A percentile compares a stretch with the other conserved stretches of the same genome.
Evolutionary conservation across 2,888 invertebrate species (phyloP).

Genomic region (Thera britannica): DNA sequence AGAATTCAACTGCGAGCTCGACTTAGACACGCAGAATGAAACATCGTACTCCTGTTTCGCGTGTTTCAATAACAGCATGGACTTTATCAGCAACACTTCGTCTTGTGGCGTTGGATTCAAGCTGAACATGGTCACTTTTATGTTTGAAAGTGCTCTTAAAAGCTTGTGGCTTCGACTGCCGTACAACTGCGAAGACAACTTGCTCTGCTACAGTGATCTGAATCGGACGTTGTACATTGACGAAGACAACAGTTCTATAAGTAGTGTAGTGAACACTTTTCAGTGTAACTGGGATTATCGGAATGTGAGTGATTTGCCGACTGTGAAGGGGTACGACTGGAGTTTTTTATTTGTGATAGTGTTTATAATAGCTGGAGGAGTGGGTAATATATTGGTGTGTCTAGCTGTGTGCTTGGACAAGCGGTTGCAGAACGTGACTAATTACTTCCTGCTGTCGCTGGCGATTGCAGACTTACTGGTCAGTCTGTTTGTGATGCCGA

Average conservation of each 20-base stretch:
- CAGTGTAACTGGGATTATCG: conserved; percentile 70
- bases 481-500: conserved; percentile 97
- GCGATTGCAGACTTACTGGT: conserved; percentile 97
- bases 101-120: conserved; percentile 72
- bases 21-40: conserved; percentile 78
- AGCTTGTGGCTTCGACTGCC: conserved; percentile 74
- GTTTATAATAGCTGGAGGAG: conserved; percentile 94
- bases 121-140: conserved; percentile 67
- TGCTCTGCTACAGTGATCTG: conserved; percentile 65
- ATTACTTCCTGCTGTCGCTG: conserved; percentile 96
- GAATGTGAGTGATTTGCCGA: conserved; percentile 54
- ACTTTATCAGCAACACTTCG: conserved; percentile 63
- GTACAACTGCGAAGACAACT: conserved; percentile 63
- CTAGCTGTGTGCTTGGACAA: conserved; percentile 96
- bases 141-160: conserved; percentile 75
- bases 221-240: conserved; percentile 67
- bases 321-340: conserved; percentile 87
- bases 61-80: conserved; percentile 63
- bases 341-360: conserved; percentile 92
- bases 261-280: conserved; percentile 60
- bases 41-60: conserved; percentile 71
- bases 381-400: conserved; percentile 97
- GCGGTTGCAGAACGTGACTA: conserved; percentile 96
- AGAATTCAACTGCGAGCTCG: conserved; percentile 66
- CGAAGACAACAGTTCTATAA: conserved; percentile 51